phyloP scores from a whole-genome alignment of 1,140 invertebrate genomes.

The Lepidurus couesii region DNA sequence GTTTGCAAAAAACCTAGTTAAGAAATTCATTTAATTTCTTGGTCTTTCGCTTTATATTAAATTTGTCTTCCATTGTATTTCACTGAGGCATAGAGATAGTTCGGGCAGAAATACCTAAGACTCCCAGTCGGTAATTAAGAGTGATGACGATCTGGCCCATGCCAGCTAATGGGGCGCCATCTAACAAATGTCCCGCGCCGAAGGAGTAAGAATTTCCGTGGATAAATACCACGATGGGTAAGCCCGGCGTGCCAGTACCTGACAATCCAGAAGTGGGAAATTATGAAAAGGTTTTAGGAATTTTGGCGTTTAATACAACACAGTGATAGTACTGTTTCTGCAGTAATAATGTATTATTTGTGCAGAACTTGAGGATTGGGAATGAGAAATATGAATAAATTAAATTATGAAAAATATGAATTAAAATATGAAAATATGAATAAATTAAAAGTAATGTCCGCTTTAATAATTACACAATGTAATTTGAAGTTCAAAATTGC shows the following conservation, averaged over 20 bases:
- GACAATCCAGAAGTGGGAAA: conserved; percentile 38
- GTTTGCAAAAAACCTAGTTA: conserved; percentile 32
- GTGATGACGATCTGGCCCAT: conserved; percentile 90
- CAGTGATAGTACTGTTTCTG: background rate
- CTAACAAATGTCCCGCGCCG: conserved; percentile 91
- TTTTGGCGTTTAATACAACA: background rate
- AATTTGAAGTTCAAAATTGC: no score
- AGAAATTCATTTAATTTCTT: background rate
- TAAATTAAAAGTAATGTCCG: background rate
- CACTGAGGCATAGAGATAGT: background rate
- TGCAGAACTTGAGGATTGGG: background rate
- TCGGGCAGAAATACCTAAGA: conserved; percentile 65
- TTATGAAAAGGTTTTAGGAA: background rate
- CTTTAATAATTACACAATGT: no score
- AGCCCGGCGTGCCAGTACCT: conserved; percentile 52
- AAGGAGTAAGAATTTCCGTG: conserved; percentile 93
- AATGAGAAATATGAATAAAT: background rate
- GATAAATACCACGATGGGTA: conserved; percentile 86
- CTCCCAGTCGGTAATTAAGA: conserved; percentile 91
- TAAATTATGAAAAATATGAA: no score
- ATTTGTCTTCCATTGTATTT: background rate
- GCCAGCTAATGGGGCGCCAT: conserved; percentile 84
- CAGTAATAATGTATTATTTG: no score
- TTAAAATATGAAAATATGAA: no score
- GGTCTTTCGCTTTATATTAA: background rate